phyloP scores from a whole-genome alignment of 1,140 invertebrate genomes.

The Periplaneta americana region DNA sequence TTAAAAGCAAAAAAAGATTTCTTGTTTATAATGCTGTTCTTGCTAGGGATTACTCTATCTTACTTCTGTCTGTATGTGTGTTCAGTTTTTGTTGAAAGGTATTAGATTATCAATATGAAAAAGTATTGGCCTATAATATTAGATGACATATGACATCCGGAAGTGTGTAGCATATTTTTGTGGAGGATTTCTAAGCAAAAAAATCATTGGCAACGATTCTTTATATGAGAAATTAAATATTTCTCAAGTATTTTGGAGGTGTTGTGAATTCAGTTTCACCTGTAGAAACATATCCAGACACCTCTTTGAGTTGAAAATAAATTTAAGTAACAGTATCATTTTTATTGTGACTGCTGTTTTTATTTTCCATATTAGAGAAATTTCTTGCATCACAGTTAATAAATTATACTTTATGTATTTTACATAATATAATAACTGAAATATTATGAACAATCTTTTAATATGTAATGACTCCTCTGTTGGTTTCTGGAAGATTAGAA shows the following conservation, averaged over 20 bases:
- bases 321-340: neutral
- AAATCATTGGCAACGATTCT: neutral
- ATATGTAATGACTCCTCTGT: neutral
- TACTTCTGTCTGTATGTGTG: neutral
- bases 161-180: conserved; percentile 3
- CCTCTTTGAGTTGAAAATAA: neutral
- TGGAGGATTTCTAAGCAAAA: neutral
- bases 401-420: neutral
- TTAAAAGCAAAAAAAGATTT: neutral
- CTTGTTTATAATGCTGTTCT: neutral
- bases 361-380: neutral
- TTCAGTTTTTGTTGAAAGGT: conserved; percentile 3
- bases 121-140: conserved; percentile 3
- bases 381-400: neutral
- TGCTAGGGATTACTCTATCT: neutral
- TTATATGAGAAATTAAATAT: neutral
- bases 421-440: neutral
- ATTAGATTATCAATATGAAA: conserved; percentile 4
- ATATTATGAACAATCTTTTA: neutral
- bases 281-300: neutral
- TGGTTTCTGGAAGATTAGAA: neutral
- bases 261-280: neutral
- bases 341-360: neutral
- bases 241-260: neutral
- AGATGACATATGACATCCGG: conserved; percentile 1